These are phyloP conservation scores for Lasioglossum lativentre DNA, from an alignment of 2,888 invertebrate genomes.

Conservation along the genomic window DNA sequence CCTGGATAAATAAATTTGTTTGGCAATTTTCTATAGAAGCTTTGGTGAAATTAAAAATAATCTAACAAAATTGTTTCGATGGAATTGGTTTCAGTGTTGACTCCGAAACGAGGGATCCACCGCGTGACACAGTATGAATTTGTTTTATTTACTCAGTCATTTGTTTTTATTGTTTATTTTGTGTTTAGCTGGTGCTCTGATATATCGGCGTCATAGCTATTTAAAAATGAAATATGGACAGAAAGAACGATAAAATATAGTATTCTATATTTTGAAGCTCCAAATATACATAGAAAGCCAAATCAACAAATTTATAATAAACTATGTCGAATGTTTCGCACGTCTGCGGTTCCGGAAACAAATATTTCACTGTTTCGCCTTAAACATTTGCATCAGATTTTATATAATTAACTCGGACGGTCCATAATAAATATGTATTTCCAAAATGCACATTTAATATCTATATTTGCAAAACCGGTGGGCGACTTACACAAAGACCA, in stretches of 20 bases:
- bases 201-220: not conserved
- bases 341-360: not conserved
- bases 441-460: not conserved
- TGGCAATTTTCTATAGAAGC: not conserved
- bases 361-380: not conserved
- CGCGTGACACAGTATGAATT: not conserved
- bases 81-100: not conserved
- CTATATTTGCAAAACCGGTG: not conserved
- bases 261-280: not conserved
- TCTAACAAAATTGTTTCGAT: not conserved
- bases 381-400: not conserved
- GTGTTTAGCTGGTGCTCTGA: not conserved
- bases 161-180: not conserved
- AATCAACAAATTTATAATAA: not conserved
- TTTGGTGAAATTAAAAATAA: not conserved
- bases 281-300: too few relatives aligned
- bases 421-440: not conserved
- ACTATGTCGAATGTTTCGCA: not conserved
- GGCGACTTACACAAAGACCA: not conserved
- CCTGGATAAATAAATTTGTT: not conserved
- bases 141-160: not conserved
- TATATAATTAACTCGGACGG: not conserved
- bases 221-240: not conserved
- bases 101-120: not conserved
- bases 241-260: not conserved